Conservation (phyloP, 2,113 vertebrate species). For the Aleadryas rufinucha region DNA sequence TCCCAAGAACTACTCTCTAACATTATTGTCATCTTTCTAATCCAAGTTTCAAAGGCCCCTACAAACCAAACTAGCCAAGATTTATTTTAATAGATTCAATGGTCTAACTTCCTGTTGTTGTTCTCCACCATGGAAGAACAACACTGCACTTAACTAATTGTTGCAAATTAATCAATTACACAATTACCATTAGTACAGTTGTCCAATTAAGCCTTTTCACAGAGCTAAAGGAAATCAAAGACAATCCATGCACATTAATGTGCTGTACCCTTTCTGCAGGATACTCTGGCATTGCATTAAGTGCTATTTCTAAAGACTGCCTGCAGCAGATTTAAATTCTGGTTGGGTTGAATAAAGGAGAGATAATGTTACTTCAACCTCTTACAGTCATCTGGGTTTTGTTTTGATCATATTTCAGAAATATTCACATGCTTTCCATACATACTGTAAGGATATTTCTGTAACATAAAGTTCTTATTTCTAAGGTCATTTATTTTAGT, state of each 20-base stretch:
- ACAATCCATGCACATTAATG: background rate
- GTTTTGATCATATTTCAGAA: slow-evolving; percentile 24
- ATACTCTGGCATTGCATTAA: background rate
- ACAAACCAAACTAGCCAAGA: background rate
- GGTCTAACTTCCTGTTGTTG: background rate
- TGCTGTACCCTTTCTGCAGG: background rate
- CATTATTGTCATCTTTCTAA: background rate
- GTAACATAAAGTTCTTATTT: background rate
- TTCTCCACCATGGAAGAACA: background rate
- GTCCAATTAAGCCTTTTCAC: background rate
- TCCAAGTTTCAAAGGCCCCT: background rate
- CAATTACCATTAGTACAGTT: background rate
- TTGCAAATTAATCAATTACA: background rate
- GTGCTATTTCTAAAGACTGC: background rate
- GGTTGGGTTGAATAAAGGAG: background rate
- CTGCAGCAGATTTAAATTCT: slow-evolving; percentile 7
- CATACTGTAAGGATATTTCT: background rate
- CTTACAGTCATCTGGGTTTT: slow-evolving; percentile 20
- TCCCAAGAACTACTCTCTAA: background rate
- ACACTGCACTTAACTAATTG: background rate
- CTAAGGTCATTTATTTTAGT: slow-evolving; percentile 28
- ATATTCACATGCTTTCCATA: background rate
- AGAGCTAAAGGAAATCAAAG: background rate
- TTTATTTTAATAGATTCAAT: background rate
- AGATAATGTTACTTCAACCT: background rate